These are phyloP conservation scores for Hofmannophila pseudospretella DNA, from an alignment of 2,888 invertebrate species.

Conservation along the genomic window DNA sequence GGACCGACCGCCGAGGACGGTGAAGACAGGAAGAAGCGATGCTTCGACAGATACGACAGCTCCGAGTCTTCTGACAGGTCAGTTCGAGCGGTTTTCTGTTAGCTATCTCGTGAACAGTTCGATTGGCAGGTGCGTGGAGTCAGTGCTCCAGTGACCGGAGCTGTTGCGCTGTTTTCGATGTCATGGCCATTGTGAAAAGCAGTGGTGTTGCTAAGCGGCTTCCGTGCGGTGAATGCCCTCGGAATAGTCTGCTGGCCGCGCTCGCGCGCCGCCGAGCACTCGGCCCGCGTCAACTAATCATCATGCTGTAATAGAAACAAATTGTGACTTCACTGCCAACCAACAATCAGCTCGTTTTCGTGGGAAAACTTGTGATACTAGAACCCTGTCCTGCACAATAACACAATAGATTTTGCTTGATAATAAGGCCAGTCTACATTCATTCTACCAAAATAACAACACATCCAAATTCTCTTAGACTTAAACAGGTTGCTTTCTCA, in stretches of 20 bases:
- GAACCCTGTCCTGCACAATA: too few species aligned
- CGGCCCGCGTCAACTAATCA: slow-evolving; percentile 33
- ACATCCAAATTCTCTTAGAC: too few species aligned
- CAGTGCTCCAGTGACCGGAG: slow-evolving; percentile 75
- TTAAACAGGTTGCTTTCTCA: too few species aligned
- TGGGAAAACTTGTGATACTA: slow-evolving; percentile 7
- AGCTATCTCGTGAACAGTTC: slow-evolving; percentile 20
- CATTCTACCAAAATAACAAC: too few species aligned
- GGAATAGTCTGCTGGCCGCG: slow-evolving; percentile 42
- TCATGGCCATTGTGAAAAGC: slow-evolving; percentile 67
- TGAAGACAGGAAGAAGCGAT: slow-evolving; percentile 88
- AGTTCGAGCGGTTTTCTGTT: slow-evolving; percentile 46
- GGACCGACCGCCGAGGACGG: slow-evolving; percentile 51
- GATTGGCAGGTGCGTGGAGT: slow-evolving; percentile 31
- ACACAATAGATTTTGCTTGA: too few species aligned
- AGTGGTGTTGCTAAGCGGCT: slow-evolving; percentile 49
- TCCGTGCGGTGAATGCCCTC: slow-evolving; percentile 64
- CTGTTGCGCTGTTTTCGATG: slow-evolving; percentile 66
- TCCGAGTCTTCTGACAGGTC: slow-evolving; percentile 96
- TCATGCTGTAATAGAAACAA: slow-evolving; percentile 31
- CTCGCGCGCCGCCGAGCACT: slow-evolving; percentile 32
- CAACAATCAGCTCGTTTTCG: neutral
- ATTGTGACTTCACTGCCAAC: slow-evolving; percentile 14
- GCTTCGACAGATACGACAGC: slow-evolving; percentile 94
- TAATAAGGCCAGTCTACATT: too few species aligned